Conservation (phyloP, 2,888 invertebrate species). For the Ophonus ardosiacus region DNA sequence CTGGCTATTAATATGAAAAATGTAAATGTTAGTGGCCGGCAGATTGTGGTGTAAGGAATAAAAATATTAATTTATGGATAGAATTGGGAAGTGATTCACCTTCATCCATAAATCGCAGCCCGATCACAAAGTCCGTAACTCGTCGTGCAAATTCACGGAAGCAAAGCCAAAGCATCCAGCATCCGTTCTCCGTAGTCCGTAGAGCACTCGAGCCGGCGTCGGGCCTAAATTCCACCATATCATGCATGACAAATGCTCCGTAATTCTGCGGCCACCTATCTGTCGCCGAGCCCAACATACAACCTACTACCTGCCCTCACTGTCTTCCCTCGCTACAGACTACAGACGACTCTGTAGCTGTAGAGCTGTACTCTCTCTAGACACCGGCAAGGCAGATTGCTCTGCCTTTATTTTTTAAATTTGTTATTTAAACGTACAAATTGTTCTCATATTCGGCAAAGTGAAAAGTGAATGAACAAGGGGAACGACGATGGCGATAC, state of each 20-base stretch:
- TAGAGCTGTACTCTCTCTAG: neutral
- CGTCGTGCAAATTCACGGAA: neutral
- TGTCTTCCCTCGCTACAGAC: constrained; percentile 21
- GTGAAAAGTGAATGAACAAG: constrained; percentile 44
- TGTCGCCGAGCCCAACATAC: constrained; percentile 11
- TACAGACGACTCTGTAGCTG: no score
- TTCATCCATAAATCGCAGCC: constrained; percentile 13
- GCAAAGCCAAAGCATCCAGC: neutral
- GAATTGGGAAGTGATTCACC: neutral
- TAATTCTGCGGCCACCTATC: constrained; percentile 67
- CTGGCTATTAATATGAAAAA: neutral
- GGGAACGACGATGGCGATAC: neutral
- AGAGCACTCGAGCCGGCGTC: constrained; percentile 22
- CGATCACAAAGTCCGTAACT: constrained; percentile 34
- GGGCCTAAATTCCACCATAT: constrained; percentile 41
- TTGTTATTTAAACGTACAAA: constrained; percentile 70
- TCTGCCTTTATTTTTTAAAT: constrained; percentile 69
- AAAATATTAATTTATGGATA: neutral
- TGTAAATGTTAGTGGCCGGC: neutral
- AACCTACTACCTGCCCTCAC: neutral
- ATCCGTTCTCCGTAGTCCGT: neutral
- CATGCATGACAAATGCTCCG: constrained; percentile 71
- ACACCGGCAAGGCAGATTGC: constrained; percentile 49
- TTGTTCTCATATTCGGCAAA: constrained; percentile 59
- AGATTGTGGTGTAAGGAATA: neutral